A percentile compares a stretch with the other conserved stretches of the same genome.
These are phyloP conservation scores for Oreochromis mossambicus DNA, from an alignment of 2,797 vertebrate species.

Conservation along the genomic window DNA sequence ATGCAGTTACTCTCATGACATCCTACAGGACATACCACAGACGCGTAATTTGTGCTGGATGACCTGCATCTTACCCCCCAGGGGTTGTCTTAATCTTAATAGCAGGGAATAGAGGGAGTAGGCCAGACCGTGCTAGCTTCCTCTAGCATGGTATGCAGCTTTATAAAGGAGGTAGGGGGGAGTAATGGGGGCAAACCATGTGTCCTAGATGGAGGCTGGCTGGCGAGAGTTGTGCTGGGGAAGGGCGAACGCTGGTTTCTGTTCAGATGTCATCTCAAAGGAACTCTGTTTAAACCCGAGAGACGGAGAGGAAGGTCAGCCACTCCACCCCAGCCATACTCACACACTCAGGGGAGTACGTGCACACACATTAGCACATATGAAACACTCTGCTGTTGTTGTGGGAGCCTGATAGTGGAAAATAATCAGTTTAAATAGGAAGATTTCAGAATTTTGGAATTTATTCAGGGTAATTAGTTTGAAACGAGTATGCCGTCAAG, in stretches of 20 bases:
- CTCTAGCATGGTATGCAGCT: conserved; percentile 57
- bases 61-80: conserved; percentile 54
- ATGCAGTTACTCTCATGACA: conserved; percentile 24
- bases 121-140: conserved; percentile 55
- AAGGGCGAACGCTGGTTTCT: conserved; percentile 55
- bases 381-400: conserved; percentile 43
- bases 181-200: conserved; percentile 26
- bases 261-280: conserved; percentile 71
- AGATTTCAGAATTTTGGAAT: not conserved
- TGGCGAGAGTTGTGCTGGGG: not conserved
- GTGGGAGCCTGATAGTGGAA: conserved; percentile 19
- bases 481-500: not conserved
- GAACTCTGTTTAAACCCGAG: conserved; percentile 53
- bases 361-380: conserved; percentile 39
- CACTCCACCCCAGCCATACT: not conserved
- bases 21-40: conserved; percentile 57
- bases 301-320: conserved; percentile 59
- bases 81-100: conserved; percentile 67
- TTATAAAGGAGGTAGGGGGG: conserved; percentile 5
- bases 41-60: conserved; percentile 59
- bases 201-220: conserved; percentile 39
- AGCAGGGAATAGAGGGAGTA: conserved; percentile 52
- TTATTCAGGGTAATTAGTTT: not conserved
- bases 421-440: not conserved
- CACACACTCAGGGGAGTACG: conserved; percentile 2